phyloP scores from a whole-genome alignment of 2,888 invertebrate species.

The Argyra leucocephala region DNA sequence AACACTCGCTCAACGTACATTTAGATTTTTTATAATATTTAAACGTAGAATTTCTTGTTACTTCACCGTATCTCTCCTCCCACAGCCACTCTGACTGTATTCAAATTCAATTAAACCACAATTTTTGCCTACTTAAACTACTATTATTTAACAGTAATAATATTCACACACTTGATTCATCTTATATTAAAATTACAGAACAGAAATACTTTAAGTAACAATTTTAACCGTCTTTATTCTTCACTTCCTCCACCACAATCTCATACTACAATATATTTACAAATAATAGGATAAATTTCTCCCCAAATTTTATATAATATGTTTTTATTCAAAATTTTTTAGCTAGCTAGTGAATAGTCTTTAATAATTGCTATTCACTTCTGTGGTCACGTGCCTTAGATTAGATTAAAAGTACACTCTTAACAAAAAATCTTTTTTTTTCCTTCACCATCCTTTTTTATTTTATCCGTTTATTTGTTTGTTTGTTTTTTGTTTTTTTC shows the following conservation, averaged over 20 bases:
- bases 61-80: too few relatives aligned
- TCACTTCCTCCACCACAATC: neutral
- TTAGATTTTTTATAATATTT: too few relatives aligned
- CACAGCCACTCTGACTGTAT: too few relatives aligned
- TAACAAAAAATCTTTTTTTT: neutral
- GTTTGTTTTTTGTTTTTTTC: neutral
- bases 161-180: neutral
- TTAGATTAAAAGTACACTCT: slow-evolving; percentile 23
- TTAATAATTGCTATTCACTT: slow-evolving; percentile 19
- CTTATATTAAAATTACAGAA: neutral
- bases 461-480: neutral
- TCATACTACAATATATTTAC: too few relatives aligned
- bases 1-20: too few relatives aligned
- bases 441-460: neutral
- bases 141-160: neutral
- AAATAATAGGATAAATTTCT: too few relatives aligned
- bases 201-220: slow-evolving; percentile 24
- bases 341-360: slow-evolving; percentile 9
- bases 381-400: slow-evolving; percentile 39
- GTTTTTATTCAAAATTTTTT: too few relatives aligned
- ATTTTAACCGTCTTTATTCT: slow-evolving; percentile 20
- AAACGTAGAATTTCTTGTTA: too few relatives aligned
- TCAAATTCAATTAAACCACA: slow-evolving; percentile 6
- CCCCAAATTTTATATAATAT: too few relatives aligned
- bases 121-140: neutral